A percentile compares a stretch with the other conserved stretches of the same genome.
Conservation (phyloP, 2,113 vertebrate genomes). For the Oryzias javanicus region DNA sequence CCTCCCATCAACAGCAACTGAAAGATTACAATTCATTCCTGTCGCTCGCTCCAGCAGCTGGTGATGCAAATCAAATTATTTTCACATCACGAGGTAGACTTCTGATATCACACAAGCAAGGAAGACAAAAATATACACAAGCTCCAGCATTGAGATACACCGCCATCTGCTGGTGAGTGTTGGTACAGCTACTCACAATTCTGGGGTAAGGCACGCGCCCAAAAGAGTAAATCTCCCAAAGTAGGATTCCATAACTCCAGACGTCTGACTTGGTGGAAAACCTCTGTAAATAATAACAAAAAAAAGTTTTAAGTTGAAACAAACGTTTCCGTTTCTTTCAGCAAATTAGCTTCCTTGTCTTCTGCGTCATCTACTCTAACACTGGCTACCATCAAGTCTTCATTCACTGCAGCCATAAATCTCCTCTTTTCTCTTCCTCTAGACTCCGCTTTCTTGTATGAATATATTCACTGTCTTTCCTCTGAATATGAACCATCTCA, state of each 20-base stretch:
- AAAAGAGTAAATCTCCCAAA: conserved; percentile 99
- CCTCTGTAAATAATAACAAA: conserved; percentile 74
- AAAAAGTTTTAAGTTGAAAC: too few relatives aligned
- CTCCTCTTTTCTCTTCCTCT: too few relatives aligned
- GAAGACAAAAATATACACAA: neutral
- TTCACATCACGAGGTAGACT: conserved; percentile 10
- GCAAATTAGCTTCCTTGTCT: too few relatives aligned
- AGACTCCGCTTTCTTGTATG: too few relatives aligned
- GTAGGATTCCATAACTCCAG: conserved; percentile 97
- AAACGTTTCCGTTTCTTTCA: neutral
- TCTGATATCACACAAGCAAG: conserved; percentile 1
- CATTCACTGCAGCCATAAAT: too few relatives aligned
- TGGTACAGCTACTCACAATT: conserved; percentile 85
- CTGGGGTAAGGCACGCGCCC: conserved; percentile 98
- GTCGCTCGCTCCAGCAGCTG: conserved; percentile 11
- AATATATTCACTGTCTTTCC: too few relatives aligned
- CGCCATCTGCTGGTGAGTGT: conserved; percentile 56
- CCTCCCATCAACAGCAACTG: neutral
- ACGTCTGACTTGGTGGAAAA: conserved; percentile 99
- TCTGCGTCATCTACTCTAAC: too few relatives aligned
- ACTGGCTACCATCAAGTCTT: too few relatives aligned
- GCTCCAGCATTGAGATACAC: conserved; percentile 20
- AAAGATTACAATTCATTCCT: conserved; percentile 5
- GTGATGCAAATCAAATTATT: conserved; percentile 20
- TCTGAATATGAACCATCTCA: too few relatives aligned